Evolutionary conservation across 2,113 vertebrate species (phyloP).

Genomic region (Myiozetetes cayanensis): DNA sequence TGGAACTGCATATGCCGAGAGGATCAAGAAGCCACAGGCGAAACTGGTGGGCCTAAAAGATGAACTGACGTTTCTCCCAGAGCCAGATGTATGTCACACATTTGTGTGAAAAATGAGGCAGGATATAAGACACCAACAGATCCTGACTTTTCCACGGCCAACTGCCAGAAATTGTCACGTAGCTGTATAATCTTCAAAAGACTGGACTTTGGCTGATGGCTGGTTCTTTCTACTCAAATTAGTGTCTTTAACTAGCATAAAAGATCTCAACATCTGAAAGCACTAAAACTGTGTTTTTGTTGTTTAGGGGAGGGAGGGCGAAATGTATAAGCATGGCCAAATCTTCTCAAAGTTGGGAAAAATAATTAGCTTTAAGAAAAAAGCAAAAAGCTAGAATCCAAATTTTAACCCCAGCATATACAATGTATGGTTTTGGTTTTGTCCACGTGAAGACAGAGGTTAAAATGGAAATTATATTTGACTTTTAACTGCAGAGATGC

Average conservation of each 20-base stretch:
- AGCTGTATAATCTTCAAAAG: conserved; percentile 62
- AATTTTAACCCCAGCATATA: neutral
- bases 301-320: neutral
- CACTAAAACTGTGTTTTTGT: conserved; percentile 53
- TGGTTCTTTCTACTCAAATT: conserved; percentile 34
- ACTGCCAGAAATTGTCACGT: conserved; percentile 59
- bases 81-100: conserved; percentile 39
- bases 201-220: conserved; percentile 41
- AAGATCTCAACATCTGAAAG: conserved; percentile 58
- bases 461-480: conserved; percentile 29
- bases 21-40: neutral
- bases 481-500: conserved; percentile 26
- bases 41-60: neutral
- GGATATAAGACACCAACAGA: conserved; percentile 41
- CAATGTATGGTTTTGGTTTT: neutral
- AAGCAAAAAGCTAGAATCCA: neutral
- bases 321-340: neutral
- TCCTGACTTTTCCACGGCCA: conserved; percentile 35
- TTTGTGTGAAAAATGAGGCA: conserved; percentile 37
- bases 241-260: conserved; percentile 33
- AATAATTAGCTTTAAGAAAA: conserved; percentile 15
- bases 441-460: neutral
- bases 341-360: conserved; percentile 5
- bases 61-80: neutral
- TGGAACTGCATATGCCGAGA: neutral